Base-by-base conservation (phyloP, 2,797 vertebrate species). In the Hoplostethus atlanticus region DNA sequence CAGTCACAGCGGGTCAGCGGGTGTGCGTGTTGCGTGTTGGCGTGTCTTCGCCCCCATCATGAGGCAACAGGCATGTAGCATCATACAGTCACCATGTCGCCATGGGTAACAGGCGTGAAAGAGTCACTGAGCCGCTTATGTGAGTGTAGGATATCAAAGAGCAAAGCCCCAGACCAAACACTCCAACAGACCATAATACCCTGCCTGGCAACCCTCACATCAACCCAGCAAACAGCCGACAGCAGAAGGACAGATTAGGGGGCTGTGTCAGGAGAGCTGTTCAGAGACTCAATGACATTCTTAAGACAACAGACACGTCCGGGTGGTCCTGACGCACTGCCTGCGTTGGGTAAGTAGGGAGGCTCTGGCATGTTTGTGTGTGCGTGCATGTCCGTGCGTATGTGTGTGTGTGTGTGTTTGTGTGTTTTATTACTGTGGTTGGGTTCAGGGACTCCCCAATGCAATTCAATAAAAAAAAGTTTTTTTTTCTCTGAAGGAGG, bases 231-330 rank as follows among this genome's bases (percentile, higher is more conserved):
- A 87, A 87, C 87, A 90, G 88, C 83, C 71, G 75, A 88, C 84
- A 84, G 85, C 78, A 80, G 79, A 40, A 28, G 59, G 74, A 77
- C 80, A 89, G 91, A 93, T 93, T 91, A 92, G 76, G 67, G 71
- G 71, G 81, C 79, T 74, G 87, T 62, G 71, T 83, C 83, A 74
- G 79, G 84, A 92, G 88, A 88, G 89, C 83, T 80, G 89, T 83
- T 91, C 81, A 84, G 84, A 91, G 84, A 92, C 87, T 89, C 85
- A 66, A 64, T 91, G 92, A 92, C 91, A 91, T 92, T 92, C 87
- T 90, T 90, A 90, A 90, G 87, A 92, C 90, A 93, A 91, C 90
- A 88, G 86, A 89, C 81, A 74, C 77, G 86, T 90, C 84, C 64
- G 84, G 88, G 91, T 90, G 87, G 88, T 87, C 91, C 70, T 80